Conservation (phyloP, 2,888 invertebrate genomes). For the Serrognathus titanus region DNA sequence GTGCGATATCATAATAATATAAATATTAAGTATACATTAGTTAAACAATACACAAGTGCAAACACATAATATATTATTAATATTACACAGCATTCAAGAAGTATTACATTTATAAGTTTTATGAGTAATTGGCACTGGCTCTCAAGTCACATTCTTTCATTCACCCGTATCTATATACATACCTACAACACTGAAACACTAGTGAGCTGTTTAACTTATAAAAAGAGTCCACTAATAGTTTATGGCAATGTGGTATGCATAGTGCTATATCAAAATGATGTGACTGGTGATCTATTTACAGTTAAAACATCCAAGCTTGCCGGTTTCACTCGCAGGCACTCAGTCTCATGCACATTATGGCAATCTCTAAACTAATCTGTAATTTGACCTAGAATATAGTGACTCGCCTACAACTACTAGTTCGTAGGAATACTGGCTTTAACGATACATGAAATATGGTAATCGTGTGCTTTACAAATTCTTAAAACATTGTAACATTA, state of each 20-base stretch:
- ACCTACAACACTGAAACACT: slow-evolving; percentile 42
- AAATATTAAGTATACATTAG: slow-evolving; percentile 24
- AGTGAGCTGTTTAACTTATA: slow-evolving; percentile 30
- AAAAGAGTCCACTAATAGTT: slow-evolving; percentile 22
- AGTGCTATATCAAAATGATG: slow-evolving; percentile 42
- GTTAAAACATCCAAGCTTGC: slow-evolving; percentile 7
- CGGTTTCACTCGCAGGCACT: slow-evolving; percentile 4
- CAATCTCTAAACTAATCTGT: slow-evolving; percentile 25
- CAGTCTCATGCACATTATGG: slow-evolving; percentile 9
- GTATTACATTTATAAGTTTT: slow-evolving; percentile 47
- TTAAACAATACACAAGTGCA: slow-evolving; percentile 48
- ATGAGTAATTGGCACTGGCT: slow-evolving; percentile 51
- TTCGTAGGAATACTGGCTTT: slow-evolving; percentile 15
- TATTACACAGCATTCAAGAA: slow-evolving; percentile 52
- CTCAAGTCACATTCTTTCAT: slow-evolving; percentile 30
- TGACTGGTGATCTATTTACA: slow-evolving; percentile 34
- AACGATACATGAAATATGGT: slow-evolving; percentile 12
- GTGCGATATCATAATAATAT: slow-evolving; percentile 34
- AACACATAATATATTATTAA: slow-evolving; percentile 44
- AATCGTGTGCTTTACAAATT: slow-evolving; percentile 9
- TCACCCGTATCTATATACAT: slow-evolving; percentile 40
- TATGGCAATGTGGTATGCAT: slow-evolving; percentile 39
- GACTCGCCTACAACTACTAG: slow-evolving; percentile 32
- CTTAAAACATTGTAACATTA: slow-evolving; percentile 13
- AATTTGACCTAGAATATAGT: slow-evolving; percentile 48